A percentile compares a stretch with the other conserved stretches of the same genome.
Conservation (phyloP, 2,797 vertebrate species). For the Paratrypauchen microcephalus region DNA sequence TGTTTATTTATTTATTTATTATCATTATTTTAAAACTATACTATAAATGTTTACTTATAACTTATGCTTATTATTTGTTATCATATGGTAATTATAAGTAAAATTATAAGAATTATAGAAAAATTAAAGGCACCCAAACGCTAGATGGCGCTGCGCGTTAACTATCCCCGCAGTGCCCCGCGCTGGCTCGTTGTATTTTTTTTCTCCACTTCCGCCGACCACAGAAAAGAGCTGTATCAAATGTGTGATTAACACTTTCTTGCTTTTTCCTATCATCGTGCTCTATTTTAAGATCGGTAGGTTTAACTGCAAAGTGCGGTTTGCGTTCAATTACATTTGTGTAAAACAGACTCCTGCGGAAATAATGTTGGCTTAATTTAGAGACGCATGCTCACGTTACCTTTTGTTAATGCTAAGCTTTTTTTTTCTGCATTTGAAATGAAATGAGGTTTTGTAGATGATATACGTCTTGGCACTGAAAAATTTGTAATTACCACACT, state of each 20-base stretch:
- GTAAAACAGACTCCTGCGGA: neutral
- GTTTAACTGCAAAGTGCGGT: neutral
- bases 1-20: neutral
- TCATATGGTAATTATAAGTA: neutral
- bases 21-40: neutral
- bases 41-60: neutral
- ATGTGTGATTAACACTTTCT: neutral
- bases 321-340: neutral
- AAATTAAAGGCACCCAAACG: conserved; percentile 17
- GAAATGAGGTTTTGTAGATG: neutral
- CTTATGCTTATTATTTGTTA: neutral
- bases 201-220: conserved; percentile 13
- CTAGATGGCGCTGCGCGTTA: conserved; percentile 21
- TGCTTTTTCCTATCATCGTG: neutral
- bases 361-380: neutral
- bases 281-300: neutral
- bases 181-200: conserved; percentile 20
- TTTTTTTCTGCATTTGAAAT: neutral
- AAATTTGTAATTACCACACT: too few relatives aligned
- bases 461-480: neutral
- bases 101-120: neutral
- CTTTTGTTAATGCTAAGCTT: conserved; percentile 17
- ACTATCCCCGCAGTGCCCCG: neutral
- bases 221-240: conserved; percentile 3
- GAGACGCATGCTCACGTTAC: conserved; percentile 37